Conservation (phyloP, 2,888 invertebrate genomes). For the Lasioglossum marginatum region DNA sequence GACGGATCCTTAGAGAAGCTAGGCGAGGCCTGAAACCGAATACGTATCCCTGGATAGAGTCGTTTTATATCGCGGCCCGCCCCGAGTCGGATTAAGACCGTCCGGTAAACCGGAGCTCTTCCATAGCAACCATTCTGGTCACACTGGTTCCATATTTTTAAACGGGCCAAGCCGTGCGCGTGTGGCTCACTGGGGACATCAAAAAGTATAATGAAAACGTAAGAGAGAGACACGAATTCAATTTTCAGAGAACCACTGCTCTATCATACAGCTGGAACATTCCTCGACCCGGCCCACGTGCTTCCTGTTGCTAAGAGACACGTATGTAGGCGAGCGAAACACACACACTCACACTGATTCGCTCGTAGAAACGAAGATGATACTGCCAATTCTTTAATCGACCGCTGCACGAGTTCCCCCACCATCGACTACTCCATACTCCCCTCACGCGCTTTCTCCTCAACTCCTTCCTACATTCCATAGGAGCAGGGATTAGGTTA, state of each 20-base stretch:
- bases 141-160: constrained; percentile 85
- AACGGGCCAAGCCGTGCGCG: constrained; percentile 81
- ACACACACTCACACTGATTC: too few relatives aligned
- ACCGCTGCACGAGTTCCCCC: too few relatives aligned
- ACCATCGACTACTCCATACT: too few relatives aligned
- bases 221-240: constrained; percentile 12
- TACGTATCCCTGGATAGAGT: constrained; percentile 47
- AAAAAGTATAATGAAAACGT: constrained; percentile 43
- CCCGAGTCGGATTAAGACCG: constrained; percentile 80
- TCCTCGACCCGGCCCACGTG: constrained; percentile 48
- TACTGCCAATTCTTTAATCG: neutral
- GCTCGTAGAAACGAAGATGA: neutral
- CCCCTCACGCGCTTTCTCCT: too few relatives aligned
- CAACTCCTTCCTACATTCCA: too few relatives aligned
- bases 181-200: constrained; percentile 82
- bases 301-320: constrained; percentile 27
- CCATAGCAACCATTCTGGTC: constrained; percentile 85
- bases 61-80: constrained; percentile 70
- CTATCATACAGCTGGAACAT: constrained; percentile 32
- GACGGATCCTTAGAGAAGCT: constrained; percentile 29
- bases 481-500: too few relatives aligned
- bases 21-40: constrained; percentile 36
- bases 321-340: neutral
- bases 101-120: constrained; percentile 83
- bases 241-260: constrained; percentile 40